A percentile compares a stretch with the other conserved stretches of the same genome.
Evolutionary conservation across 2,797 vertebrate species (phyloP).

Genomic region (Coregonus suidteri): DNA sequence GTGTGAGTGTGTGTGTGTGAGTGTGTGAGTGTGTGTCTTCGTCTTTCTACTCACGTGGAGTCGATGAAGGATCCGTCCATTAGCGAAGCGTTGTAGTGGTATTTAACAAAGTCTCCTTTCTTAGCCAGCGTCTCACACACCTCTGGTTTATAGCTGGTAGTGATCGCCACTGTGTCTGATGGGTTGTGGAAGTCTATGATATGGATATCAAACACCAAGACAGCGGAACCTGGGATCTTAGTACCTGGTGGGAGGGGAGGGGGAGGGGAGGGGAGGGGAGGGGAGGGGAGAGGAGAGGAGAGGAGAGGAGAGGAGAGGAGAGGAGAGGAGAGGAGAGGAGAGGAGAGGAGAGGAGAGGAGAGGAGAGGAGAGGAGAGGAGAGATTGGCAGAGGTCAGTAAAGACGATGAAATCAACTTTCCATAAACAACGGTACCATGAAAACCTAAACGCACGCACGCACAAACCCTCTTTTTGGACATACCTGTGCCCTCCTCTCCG

Average conservation of each 20-base stretch:
- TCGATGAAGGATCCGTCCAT: slow-evolving; percentile 90
- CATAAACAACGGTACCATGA: no score
- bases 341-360: no score
- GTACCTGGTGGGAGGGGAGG: slow-evolving; percentile 58
- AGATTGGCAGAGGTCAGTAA: background rate
- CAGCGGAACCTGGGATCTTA: slow-evolving; percentile 95
- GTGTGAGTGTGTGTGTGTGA: no score
- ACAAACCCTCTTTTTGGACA: slow-evolving; percentile 21
- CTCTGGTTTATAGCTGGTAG: slow-evolving; percentile 79
- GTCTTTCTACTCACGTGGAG: slow-evolving; percentile 84
- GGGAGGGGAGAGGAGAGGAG: background rate
- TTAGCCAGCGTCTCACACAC: slow-evolving; percentile 83
- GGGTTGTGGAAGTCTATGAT: slow-evolving; percentile 98
- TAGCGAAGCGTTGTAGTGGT: slow-evolving; percentile 94
- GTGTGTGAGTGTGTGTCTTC: no score
- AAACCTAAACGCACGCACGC: background rate
- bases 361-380: no score
- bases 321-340: no score
- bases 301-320: no score
- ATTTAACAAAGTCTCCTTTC: slow-evolving; percentile 95
- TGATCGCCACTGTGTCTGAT: slow-evolving; percentile 81
- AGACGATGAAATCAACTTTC: background rate
- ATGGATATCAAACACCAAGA: slow-evolving; percentile 91
- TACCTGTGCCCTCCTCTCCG: slow-evolving; percentile 96
- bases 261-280: no score